phyloP scores from a whole-genome alignment of 2,888 invertebrate genomes.

The Micoletzkya japonica region DNA sequence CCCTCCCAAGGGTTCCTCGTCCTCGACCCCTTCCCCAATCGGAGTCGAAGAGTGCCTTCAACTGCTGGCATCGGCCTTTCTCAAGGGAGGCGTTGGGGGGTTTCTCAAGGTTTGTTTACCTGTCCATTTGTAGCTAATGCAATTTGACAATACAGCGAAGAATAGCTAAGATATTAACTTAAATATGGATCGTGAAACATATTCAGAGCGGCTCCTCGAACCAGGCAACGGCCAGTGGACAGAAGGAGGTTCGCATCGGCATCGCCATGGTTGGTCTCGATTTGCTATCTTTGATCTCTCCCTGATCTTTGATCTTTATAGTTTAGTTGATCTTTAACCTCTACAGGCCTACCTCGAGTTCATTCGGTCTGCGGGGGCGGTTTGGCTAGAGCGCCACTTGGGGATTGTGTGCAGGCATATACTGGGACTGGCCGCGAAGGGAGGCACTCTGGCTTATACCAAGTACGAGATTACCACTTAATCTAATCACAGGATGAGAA shows the following conservation, averaged over 20 bases:
- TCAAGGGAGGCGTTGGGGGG: conserved; percentile 81
- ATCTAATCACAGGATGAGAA: no score
- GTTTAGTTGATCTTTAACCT: not conserved
- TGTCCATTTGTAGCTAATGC: not conserved
- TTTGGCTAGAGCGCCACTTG: conserved; percentile 90
- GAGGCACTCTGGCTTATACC: conserved; percentile 47
- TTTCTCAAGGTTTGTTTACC: conserved; percentile 87
- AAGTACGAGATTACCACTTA: conserved; percentile 40
- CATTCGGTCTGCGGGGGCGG: conserved; percentile 85
- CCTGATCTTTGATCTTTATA: not conserved
- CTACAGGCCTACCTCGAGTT: conserved; percentile 86
- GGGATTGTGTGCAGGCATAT: conserved; percentile 84
- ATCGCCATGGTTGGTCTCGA: conserved; percentile 85
- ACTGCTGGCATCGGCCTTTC: conserved; percentile 87
- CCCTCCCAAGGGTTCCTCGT: conserved; percentile 6
- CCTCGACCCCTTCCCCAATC: conserved; percentile 16
- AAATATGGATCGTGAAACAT: no score
- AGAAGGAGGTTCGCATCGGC: conserved; percentile 92
- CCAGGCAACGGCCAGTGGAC: conserved; percentile 75
- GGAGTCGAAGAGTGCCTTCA: conserved; percentile 84
- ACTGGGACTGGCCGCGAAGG: conserved; percentile 75
- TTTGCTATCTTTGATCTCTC: not conserved
- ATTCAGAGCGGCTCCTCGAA: conserved; percentile 23
- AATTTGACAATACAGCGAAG: no score
- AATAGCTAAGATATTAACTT: no score